Evolutionary conservation across 2,113 vertebrate species (phyloP).

Genomic region (Aythya baeri): DNA sequence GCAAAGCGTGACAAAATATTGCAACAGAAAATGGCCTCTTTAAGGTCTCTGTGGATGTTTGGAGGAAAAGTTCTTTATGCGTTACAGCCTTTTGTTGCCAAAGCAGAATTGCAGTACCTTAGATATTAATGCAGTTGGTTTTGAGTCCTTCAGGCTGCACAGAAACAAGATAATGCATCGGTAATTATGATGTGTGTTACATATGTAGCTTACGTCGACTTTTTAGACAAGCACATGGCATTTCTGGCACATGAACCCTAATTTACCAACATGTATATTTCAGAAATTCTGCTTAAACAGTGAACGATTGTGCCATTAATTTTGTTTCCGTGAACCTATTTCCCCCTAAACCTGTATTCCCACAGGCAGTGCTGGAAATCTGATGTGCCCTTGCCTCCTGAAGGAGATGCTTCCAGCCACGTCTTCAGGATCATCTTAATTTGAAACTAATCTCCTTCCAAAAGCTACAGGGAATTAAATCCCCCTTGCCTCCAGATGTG

Average conservation of each 20-base stretch:
- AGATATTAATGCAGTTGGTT: not conserved
- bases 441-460: not conserved
- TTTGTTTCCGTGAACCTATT: not conserved
- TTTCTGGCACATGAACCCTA: not conserved
- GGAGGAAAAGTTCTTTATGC: not conserved
- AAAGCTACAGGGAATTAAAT: not conserved
- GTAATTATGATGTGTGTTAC: not conserved
- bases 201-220: not conserved
- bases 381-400: not conserved
- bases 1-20: not conserved
- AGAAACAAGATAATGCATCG: not conserved
- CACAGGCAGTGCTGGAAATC: not conserved
- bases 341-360: not conserved
- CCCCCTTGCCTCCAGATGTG: not conserved
- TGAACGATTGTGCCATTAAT: not conserved
- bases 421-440: not conserved
- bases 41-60: not conserved
- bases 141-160: not conserved
- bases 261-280: not conserved
- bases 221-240: not conserved
- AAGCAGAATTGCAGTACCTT: not conserved
- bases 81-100: not conserved
- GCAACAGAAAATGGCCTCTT: not conserved
- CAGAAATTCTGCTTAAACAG: not conserved
- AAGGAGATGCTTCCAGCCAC: not conserved